phyloP scores from a whole-genome alignment of 2,888 invertebrate species.

The Drosophila melanosoma region DNA sequence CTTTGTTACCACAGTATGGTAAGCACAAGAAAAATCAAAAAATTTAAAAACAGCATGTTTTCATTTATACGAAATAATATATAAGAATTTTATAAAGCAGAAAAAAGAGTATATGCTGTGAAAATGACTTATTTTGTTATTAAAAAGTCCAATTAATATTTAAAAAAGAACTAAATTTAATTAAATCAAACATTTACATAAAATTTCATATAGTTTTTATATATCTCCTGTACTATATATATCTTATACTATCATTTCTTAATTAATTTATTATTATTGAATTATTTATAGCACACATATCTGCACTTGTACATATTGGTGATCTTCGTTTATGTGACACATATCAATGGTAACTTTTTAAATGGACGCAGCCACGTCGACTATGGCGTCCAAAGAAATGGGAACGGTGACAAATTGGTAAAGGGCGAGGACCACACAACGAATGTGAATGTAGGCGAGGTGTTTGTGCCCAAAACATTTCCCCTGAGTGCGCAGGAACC shows the following conservation, averaged over 20 bases:
- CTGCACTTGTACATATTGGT: slow-evolving; percentile 52
- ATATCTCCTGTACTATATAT: background rate
- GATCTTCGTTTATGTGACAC: slow-evolving; percentile 39
- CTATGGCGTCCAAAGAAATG: slow-evolving; percentile 36
- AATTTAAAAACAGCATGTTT: background rate
- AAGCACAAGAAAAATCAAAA: slow-evolving; percentile 16
- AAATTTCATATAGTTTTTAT: background rate
- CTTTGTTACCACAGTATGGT: slow-evolving; percentile 40
- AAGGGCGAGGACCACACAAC: slow-evolving; percentile 44
- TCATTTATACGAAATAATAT: background rate
- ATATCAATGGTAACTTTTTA: slow-evolving; percentile 55
- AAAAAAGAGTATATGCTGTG: background rate
- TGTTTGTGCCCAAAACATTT: slow-evolving; percentile 82
- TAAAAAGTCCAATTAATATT: background rate
- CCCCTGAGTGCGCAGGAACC: slow-evolving; percentile 87
- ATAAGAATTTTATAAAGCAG: too few species aligned
- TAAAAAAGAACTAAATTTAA: background rate
- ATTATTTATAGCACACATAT: slow-evolving; percentile 48
- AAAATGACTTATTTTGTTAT: background rate
- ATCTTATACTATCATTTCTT: background rate
- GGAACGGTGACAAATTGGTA: slow-evolving; percentile 43
- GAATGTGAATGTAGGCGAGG: slow-evolving; percentile 68
- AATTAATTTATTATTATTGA: background rate
- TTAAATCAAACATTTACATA: background rate
- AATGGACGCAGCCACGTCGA: slow-evolving; percentile 49